Base-by-base conservation (phyloP, 1,140 invertebrate genomes). In the Drosophila arawakana region DNA sequence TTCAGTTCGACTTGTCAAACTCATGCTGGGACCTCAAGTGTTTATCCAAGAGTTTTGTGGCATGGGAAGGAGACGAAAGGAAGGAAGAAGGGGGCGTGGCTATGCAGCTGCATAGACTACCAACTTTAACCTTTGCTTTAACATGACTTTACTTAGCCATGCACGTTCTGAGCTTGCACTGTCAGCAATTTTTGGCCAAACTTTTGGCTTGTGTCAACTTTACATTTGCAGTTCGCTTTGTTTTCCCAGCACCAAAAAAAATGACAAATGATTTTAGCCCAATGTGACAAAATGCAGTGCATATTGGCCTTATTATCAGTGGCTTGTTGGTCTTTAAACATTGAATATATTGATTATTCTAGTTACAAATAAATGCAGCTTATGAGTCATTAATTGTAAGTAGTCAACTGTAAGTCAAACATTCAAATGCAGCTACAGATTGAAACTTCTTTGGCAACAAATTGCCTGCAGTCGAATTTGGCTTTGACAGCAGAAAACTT, bases 241-340 rank as follows among this genome's bases (percentile, higher is more conserved):
- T 82, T 85, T 88, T 85, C 62, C 46, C 65, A 57, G 3, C 21
- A 21, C 57, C 70, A 62, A 72, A 44, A 52, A 30, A 86, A 73
- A 85, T 88, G 83, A 85, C 82, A 85, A 85, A 85, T 88, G 82
- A 85, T 79, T 80, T 85, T 80, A 82, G 68, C 75, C 44, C 68
- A 49, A 71, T 50, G 35, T 50, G 69, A 57, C 50, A 44, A 39
- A 41, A 43, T 41, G 61, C 69, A 30, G 25, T 47, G 73, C 67
- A 72, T 62, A 41, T 77, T 57, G 52, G 63, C 78, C 59, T 50
- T 74, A 67, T 67, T 71, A 74, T 11, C 1, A 52, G n/a, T 13
- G 9, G 8, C 9, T 9, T 41, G 8, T 41, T 10, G 9, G 9
- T 9, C 25, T 4, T 34, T 13, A 8, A 49, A 61, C 34, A 39